Conservation (phyloP, 1,140 invertebrate species). For the Samia ricini region DNA sequence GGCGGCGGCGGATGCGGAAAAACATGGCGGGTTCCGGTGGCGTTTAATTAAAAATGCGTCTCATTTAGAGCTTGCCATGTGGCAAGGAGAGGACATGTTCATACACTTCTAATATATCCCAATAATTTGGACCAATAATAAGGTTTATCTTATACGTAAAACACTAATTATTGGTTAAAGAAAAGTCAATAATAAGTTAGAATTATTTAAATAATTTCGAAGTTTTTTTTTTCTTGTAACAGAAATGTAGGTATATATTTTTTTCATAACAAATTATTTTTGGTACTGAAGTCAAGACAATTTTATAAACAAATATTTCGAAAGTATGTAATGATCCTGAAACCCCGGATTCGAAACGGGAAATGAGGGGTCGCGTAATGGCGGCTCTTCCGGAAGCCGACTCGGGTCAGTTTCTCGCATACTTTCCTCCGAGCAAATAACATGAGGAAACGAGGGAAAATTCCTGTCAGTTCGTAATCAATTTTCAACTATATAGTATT, state of each 20-base stretch:
- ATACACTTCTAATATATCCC: conserved; percentile 1
- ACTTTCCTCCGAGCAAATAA: conserved; percentile 30
- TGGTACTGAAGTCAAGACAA: background rate
- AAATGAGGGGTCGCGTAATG: conserved; percentile 40
- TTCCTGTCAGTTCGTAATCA: background rate
- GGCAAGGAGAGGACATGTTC: conserved; percentile 42
- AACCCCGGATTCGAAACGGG: conserved; percentile 22
- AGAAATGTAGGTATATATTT: background rate
- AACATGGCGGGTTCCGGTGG: conserved; percentile 69
- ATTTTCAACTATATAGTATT: background rate
- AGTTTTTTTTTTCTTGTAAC: background rate
- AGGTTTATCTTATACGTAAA: background rate
- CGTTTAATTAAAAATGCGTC: conserved; percentile 76
- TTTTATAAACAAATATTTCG: background rate
- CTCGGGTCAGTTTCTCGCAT: conserved; percentile 24
- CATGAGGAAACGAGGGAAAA: conserved; percentile 21
- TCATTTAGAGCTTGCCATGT: conserved; percentile 56
- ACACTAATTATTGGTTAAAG: background rate
- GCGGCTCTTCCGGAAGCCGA: conserved; percentile 27
- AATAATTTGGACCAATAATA: conserved; percentile 1
- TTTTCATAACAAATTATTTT: background rate
- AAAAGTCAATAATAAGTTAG: background rate
- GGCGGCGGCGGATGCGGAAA: conserved; percentile 61
- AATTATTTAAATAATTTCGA: background rate
- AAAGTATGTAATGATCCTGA: conserved; percentile 23